phyloP scores from a whole-genome alignment of 2,797 vertebrate genomes.

The Crypturellus tataupa region DNA sequence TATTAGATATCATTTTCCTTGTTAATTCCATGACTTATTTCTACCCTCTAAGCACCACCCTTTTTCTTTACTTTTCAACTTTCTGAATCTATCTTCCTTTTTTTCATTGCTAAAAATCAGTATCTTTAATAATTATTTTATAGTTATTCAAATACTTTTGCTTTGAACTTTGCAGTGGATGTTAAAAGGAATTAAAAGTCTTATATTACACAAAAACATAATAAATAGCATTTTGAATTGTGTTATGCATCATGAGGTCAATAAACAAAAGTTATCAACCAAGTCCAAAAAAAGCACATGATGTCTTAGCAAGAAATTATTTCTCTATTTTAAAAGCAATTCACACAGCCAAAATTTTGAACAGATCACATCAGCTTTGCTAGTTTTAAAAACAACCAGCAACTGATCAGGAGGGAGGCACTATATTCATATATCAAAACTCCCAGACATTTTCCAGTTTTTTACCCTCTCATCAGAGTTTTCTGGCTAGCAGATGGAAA shows the following conservation, averaged over 20 bases:
- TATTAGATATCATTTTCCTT: not conserved
- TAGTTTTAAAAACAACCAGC: not conserved
- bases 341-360: slow-evolving; percentile 3
- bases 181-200: not conserved
- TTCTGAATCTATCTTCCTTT: not conserved
- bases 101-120: not conserved
- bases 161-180: not conserved
- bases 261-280: not conserved
- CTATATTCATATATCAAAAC: not conserved
- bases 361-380: not conserved
- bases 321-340: slow-evolving; percentile 3
- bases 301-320: not conserved
- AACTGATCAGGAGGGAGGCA: not conserved
- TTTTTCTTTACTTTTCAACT: not conserved
- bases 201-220: not conserved
- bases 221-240: not conserved
- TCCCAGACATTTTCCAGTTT: not conserved
- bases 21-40: not conserved
- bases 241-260: not conserved
- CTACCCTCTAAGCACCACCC: not conserved
- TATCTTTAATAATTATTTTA: not conserved
- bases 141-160: not conserved
- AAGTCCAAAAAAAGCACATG: not conserved
- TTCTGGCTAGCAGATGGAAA: not conserved
- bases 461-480: not conserved